These are phyloP conservation scores for Dipodomys ordii DNA, from an alignment of 2,113 vertebrate genomes.

Conservation along the genomic window DNA sequence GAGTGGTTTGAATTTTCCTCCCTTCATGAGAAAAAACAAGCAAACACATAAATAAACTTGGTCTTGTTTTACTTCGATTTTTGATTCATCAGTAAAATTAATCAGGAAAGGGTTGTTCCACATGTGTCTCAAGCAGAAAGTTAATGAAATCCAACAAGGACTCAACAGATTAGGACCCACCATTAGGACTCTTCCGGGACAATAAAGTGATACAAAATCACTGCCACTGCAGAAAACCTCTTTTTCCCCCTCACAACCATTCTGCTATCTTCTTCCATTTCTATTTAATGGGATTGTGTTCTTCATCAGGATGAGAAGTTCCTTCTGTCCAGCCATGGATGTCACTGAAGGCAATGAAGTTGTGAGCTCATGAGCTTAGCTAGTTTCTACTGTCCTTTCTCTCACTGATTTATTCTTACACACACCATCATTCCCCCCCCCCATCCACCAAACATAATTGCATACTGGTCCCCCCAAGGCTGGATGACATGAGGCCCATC, in stretches of 20 bases:
- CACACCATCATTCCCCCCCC: slow-evolving; percentile 94
- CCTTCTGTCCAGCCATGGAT: slow-evolving; percentile 90
- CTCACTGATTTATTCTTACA: slow-evolving; percentile 86
- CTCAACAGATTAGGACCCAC: not conserved
- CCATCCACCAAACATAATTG: slow-evolving; percentile 92
- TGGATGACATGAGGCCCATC: slow-evolving; percentile 87
- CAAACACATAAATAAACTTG: not conserved
- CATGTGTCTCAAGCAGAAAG: not conserved
- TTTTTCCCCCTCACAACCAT: not conserved
- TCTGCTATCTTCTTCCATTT: slow-evolving; percentile 69
- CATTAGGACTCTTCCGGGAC: slow-evolving; percentile 25
- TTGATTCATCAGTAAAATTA: slow-evolving; percentile 46
- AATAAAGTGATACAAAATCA: slow-evolving; percentile 32
- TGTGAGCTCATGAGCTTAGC: slow-evolving; percentile 87
- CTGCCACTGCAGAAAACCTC: slow-evolving; percentile 6
- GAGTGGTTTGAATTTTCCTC: not conserved
- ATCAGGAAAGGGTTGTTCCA: too few relatives aligned
- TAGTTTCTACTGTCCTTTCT: slow-evolving; percentile 86
- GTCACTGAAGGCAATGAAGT: slow-evolving; percentile 90
- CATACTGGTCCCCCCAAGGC: slow-evolving; percentile 89
- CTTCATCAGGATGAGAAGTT: slow-evolving; percentile 68
- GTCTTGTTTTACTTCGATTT: not conserved
- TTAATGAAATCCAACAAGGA: slow-evolving; percentile 32
- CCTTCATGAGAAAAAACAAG: not conserved
- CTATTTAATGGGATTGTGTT: slow-evolving; percentile 62